Percentiles rank a stretch among this genome's conserved stretches.
Evolutionary conservation across 1,140 invertebrate genomes (phyloP).

Genomic region (Nasonia longicornis): DNA sequence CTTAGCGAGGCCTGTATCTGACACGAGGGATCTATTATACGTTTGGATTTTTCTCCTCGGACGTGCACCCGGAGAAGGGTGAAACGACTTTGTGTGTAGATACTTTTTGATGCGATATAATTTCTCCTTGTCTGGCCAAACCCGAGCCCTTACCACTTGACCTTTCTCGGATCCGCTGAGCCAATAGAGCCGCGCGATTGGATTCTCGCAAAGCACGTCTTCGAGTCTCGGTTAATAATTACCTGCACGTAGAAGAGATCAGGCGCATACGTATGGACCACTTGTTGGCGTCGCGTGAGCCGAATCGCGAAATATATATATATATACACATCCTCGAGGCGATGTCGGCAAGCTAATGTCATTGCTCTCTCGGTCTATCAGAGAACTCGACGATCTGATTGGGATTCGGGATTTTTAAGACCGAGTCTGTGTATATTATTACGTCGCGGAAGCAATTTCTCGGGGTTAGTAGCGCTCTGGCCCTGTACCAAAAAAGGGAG

Average conservation of each 20-base stretch:
- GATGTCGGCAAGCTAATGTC: background rate
- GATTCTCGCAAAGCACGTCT: conserved; percentile 41
- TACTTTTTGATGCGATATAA: too few species aligned
- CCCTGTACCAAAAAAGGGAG: conserved; percentile 25
- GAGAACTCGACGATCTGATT: conserved; percentile 16
- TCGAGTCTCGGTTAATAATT: conserved; percentile 64
- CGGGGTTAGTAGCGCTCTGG: background rate
- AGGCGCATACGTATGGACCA: conserved; percentile 64
- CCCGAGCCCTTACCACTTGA: background rate
- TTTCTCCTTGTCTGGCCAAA: background rate
- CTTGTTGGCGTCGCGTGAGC: conserved; percentile 64
- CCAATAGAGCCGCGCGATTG: background rate
- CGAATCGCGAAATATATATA: conserved; percentile 56
- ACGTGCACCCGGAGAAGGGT: background rate
- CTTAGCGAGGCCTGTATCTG: background rate
- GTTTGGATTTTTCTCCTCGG: background rate
- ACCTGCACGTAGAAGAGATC: conserved; percentile 61
- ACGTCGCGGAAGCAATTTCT: conserved; percentile 11
- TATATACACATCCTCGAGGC: conserved; percentile 27
- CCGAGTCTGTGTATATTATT: background rate
- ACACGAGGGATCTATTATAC: background rate
- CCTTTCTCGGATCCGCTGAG: background rate
- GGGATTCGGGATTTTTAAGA: conserved; percentile 16
- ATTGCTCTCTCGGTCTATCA: background rate
- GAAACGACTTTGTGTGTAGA: too few species aligned